phyloP scores from a whole-genome alignment of 2,888 invertebrate genomes.

The Orthosia gothica region DNA sequence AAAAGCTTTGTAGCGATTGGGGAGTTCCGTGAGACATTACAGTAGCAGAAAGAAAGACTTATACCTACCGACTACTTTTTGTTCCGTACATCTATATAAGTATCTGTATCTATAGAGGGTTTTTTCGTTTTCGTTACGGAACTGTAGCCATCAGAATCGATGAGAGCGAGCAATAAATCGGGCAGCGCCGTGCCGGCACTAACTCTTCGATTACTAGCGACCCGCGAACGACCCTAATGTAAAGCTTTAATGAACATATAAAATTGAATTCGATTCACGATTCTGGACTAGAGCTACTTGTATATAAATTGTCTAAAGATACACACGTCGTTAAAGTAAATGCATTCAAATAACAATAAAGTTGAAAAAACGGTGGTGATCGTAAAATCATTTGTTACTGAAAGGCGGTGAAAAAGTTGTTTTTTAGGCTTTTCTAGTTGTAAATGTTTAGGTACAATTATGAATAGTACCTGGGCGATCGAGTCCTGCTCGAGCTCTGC shows the following conservation, averaged over 20 bases:
- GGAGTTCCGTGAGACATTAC: slow-evolving; percentile 28
- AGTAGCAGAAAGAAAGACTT: slow-evolving; percentile 2
- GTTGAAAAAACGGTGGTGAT: slow-evolving; percentile 32
- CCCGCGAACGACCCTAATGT: slow-evolving; percentile 79
- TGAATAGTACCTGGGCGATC: neutral
- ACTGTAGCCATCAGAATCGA: slow-evolving; percentile 70
- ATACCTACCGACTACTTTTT: slow-evolving; percentile 25
- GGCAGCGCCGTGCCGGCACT: slow-evolving; percentile 74
- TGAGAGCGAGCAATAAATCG: slow-evolving; percentile 79
- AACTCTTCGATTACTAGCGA: slow-evolving; percentile 84
- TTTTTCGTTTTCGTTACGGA: slow-evolving; percentile 52
- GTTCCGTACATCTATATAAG: slow-evolving; percentile 2
- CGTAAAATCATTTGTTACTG: slow-evolving; percentile 30
- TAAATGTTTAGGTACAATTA: neutral
- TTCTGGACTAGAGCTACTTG: slow-evolving; percentile 39
- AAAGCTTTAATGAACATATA: slow-evolving; percentile 76
- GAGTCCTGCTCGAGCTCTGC: neutral
- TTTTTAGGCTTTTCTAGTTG: neutral
- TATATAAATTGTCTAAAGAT: slow-evolving; percentile 51
- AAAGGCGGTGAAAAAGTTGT: neutral
- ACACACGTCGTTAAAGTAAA: slow-evolving; percentile 57
- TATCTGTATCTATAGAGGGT: slow-evolving; percentile 15
- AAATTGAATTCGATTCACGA: slow-evolving; percentile 60
- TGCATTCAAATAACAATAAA: slow-evolving; percentile 52
- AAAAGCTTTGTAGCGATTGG: slow-evolving; percentile 35